These are phyloP conservation scores for Colossoma macropomum DNA, from an alignment of 2,113 vertebrate genomes.

Conservation along the genomic window DNA sequence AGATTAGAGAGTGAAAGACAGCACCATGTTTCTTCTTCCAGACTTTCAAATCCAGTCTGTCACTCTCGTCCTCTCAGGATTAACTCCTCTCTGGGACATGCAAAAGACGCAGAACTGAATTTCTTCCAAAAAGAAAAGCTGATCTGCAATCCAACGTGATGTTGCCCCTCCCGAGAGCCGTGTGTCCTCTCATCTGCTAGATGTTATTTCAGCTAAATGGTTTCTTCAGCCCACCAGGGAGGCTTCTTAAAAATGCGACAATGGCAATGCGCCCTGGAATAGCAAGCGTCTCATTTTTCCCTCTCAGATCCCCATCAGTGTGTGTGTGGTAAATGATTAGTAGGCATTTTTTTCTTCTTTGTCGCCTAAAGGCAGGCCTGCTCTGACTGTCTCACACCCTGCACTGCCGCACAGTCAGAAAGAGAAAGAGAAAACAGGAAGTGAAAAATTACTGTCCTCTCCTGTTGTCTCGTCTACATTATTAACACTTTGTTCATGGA, in stretches of 20 bases:
- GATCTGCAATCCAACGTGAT: not conserved
- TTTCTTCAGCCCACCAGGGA: not conserved
- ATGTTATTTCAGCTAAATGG: not conserved
- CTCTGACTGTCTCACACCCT: not conserved
- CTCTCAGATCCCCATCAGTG: not conserved
- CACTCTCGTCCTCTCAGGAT: not conserved
- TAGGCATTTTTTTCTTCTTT: not conserved
- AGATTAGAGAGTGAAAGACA: not conserved
- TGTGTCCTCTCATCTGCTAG: not conserved
- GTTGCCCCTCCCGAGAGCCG: not conserved
- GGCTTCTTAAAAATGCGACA: slow-evolving; percentile 5
- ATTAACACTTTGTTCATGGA: not conserved
- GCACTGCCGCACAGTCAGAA: not conserved
- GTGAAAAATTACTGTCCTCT: not conserved
- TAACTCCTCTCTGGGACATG: not conserved
- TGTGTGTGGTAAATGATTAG: slow-evolving; percentile 4
- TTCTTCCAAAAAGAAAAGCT: slow-evolving; percentile 8
- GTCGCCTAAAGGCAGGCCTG: not conserved
- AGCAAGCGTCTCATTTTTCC: not conserved
- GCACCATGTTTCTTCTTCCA: not conserved
- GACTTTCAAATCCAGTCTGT: not conserved
- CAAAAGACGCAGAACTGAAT: slow-evolving; percentile 5
- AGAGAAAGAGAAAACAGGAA: not conserved
- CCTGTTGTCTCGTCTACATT: not conserved
- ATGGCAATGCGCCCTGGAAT: slow-evolving; percentile 23